Base-by-base conservation (phyloP, 2,888 invertebrate genomes). In the Tiphia femorata region DNA sequence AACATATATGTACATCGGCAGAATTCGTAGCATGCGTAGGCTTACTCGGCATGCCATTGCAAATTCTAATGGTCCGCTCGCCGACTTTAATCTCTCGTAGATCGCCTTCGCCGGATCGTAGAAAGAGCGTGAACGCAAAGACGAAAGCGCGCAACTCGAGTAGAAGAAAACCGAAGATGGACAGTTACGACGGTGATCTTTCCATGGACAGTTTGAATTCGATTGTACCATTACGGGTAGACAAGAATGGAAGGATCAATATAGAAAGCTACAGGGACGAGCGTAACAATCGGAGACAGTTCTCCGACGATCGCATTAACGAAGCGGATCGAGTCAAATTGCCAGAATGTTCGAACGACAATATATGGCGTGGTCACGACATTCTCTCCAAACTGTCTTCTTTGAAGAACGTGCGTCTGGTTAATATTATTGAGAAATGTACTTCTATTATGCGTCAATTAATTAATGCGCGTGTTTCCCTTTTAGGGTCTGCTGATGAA, bases 201-300 rank as follows among this genome's bases (percentile, higher is more conserved):
- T 80, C 81, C 2, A 81, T 81, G 80, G 81, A 82, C 33, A 81
- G 78, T 51, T 57, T 82, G 2, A 81, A 79, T 49, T 82, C 80
- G 2, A 62, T 88, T 21, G 75, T 86, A 61, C 88, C 84, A 19
- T 80, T 84, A 78, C 85, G 88, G 74, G 85, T 86, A 17, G 88
- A 87, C 62, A 86, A 87, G 35, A 79, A 87, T 40, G 86, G 85
- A 4, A 84, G 86, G 73, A 85, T 86, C 64, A 84, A 84, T 67
- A 78, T 82, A 10, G 67, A 70, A 6, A 58, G 69, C 20, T 37
- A 17, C 17, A 53, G 47, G 47, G 70, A 84, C 80, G 67, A 76
- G 67, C 61, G 44, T n/a, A 44, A 23, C 5, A 48, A 57, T n/a
- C 49, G 50, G 21, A 1, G 27, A 21, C 44, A 19, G 3, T 23